Percentiles rank a stretch among this genome's conserved stretches.
phyloP scores from a whole-genome alignment of 2,113 vertebrate genomes.

The Dolichallabes microphthalmus region DNA sequence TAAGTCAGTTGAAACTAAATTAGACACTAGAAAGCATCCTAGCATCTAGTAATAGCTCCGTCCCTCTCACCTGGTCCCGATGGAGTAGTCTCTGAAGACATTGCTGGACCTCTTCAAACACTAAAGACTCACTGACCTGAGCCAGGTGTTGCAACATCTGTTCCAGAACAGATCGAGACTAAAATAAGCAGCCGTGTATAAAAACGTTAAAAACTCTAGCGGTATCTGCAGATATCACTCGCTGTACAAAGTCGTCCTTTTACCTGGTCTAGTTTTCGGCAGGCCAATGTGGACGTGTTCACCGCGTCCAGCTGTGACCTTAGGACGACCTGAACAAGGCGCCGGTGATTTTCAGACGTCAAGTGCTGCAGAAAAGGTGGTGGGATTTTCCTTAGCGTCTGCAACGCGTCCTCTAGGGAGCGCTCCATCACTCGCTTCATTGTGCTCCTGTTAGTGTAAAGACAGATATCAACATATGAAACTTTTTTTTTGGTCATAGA shows the following conservation, averaged over 20 bases:
- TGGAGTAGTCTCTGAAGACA: constrained; percentile 59
- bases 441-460: constrained; percentile 60
- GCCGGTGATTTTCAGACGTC: constrained; percentile 54
- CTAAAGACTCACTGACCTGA: constrained; percentile 60
- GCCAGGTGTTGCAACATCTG: constrained; percentile 72
- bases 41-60: too few species aligned
- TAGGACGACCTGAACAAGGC: constrained; percentile 74
- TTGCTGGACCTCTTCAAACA: constrained; percentile 62
- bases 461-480: not conserved
- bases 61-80: constrained; percentile 59
- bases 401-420: constrained; percentile 76
- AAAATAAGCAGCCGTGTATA: not conserved
- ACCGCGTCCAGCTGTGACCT: constrained; percentile 75
- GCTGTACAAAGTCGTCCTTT: not conserved
- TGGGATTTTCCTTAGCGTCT: constrained; percentile 64
- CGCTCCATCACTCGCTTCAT: constrained; percentile 79
- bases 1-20: not conserved
- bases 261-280: constrained; percentile 85
- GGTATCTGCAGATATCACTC: not conserved
- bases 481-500: not conserved
- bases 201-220: not conserved
- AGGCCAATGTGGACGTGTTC: constrained; percentile 70
- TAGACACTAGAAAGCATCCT: not conserved
- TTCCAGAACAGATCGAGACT: constrained; percentile 5
- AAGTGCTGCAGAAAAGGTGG: constrained; percentile 56